Conservation (phyloP, 2,113 vertebrate species). For the Atherinomorus stipes region DNA sequence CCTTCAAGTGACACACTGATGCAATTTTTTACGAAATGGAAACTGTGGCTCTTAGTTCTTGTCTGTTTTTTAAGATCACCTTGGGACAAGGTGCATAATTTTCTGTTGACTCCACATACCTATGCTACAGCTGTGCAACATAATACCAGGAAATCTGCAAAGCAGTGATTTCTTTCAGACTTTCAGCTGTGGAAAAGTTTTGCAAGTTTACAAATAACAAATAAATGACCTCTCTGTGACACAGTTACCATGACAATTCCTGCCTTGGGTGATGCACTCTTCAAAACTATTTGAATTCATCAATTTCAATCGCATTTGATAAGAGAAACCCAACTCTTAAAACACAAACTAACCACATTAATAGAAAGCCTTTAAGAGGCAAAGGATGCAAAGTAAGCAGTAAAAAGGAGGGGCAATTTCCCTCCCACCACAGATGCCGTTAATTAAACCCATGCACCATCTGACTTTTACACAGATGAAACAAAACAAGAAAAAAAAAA, state of each 20-base stretch:
- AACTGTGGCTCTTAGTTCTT: neutral
- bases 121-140: slow-evolving; percentile 1
- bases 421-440: too few species aligned
- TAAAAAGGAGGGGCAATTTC: too few species aligned
- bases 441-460: too few species aligned
- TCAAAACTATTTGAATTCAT: neutral
- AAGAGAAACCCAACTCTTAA: too few species aligned
- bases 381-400: too few species aligned
- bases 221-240: neutral
- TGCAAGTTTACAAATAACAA: too few species aligned
- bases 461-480: neutral
- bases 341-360: too few species aligned
- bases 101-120: slow-evolving; percentile 11
- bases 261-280: neutral
- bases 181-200: too few species aligned
- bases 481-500: too few species aligned
- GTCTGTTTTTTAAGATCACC: neutral
- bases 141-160: neutral
- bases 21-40: neutral
- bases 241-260: neutral
- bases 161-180: too few species aligned
- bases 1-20: neutral
- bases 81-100: slow-evolving; percentile 6
- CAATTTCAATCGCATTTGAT: too few species aligned
- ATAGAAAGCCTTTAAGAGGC: too few species aligned